Evolutionary conservation across 2,888 invertebrate species (phyloP), one percentile per base, ranked within the genome.

Genomic region (Drosophila koepferae): DNA sequence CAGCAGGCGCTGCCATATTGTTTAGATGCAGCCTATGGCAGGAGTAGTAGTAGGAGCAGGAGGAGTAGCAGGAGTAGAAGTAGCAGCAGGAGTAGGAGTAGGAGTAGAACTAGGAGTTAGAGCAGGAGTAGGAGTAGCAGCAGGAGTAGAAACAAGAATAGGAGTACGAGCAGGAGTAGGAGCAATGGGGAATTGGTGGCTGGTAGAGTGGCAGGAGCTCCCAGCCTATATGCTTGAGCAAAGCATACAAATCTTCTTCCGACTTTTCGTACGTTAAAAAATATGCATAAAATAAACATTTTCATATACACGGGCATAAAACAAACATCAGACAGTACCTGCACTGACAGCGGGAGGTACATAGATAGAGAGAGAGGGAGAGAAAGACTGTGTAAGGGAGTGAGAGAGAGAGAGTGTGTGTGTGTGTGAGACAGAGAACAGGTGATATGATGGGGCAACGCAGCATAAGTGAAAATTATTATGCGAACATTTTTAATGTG

Each of bases 401-500:
- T 8, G 28, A 31, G 28, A 10, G 31, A n/a, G 16, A 4, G 23
- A 10, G 14, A n/a, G 12, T 20, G 7, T 4, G 43, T 9, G 38
- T 14, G 23, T 14, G 38, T 1, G 40, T 12, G 41, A 18, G 14
- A 18, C 7, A 8, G 41, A 8, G 38, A 40, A 6, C 28, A 28
- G 49, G 5, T 31, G 49, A 49, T n/a, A 62, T 16, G 28, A 34
- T n/a, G 49, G n/a, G 55, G 40, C 10, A 8, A 10, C 16, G 20
- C 40, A 64, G 58, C 69, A 58, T 58, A 61, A 63, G 49, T 69
- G 48, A 56, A 64, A 64, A 74, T 70, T 28, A 74, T 74, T 49
- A 58, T 62, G 70, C 43, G 20, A 63, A 23, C 23, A 31, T 12
- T 54, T 63, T 54, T 48, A 23, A 66, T 55, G 34, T 16, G 2